Base-by-base conservation (phyloP, 2,797 vertebrate species). In the Tapera naevia region DNA sequence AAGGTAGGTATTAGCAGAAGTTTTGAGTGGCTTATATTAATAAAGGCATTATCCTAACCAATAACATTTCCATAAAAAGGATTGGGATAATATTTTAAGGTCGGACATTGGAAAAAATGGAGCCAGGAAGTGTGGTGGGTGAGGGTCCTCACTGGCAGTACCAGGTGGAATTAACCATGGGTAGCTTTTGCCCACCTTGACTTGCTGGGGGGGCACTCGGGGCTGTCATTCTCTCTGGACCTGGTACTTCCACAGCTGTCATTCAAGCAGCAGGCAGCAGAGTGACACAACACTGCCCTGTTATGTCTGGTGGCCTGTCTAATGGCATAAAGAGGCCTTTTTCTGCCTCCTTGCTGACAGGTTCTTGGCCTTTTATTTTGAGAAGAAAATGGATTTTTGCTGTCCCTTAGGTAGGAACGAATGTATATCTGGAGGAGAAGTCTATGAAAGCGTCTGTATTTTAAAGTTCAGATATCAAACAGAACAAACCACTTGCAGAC, bases 61-160 rank as follows among this genome's bases (percentile, higher is more conserved):
- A 24, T 43, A 30, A 58, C 17, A 3, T 11, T 41, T 70, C 19
- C 41, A 32, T 46, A 22, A 76, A 54, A n/a, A 46, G 28, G 56
- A 13, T n/a, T n/a, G 30, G 23, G 57, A 4, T 9, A 7, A 27
- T 8, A 16, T 54, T 75, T 84, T 53, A 35, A 53, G 33, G 11
- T 33, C 1, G 0, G 30, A 9, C 28, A 25, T 46, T 53, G 56
- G 35, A 39, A 66, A 45, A 25, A 45, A 14, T 2, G 8, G 28
- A 39, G 10, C 15, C 1, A 3, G 35, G 65, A 81, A 27, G 21
- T 0, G 1, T 39, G 28, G n/a, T 2, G 3, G 10, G 10, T 41
- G 78, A 48, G 57, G 3, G 1, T 50, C 11, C 28, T 86, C 0
- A 0, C 54, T 51, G 57, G 45, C 1, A 3, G 57, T 28, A 21